Base-by-base conservation (phyloP, 2,797 vertebrate species). In the Thunnus albacares region DNA sequence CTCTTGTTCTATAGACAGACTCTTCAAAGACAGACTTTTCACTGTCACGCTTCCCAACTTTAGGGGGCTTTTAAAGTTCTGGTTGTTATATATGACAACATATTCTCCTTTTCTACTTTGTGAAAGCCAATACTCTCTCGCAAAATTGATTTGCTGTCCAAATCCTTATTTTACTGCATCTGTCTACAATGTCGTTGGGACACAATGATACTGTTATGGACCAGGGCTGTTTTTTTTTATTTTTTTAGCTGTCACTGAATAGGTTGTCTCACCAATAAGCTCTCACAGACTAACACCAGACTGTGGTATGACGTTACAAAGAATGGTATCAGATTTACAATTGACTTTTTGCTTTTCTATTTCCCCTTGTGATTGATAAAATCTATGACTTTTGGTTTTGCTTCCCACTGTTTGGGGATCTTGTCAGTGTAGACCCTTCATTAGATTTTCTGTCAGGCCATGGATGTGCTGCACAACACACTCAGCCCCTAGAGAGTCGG, bases 391-490 rank as follows among this genome's bases (percentile, higher is more conserved):
- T 81, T 69, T 81, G 63, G 71, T 66, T 81, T 83, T 66, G 53
- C 80, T 77, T 73, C 68, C 61, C 59, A 41, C 28, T 85, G 66
- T 87, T 80, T 51, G 58, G 72, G 72, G 71, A 84, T 83, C 77
- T 81, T 89, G 83, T 88, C 83, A 70, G 64, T 1, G 10, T 43
- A 26, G 78, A 77, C 66, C 90, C 75, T 85, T 87, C 77, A 87
- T 92, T 92, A 82, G 87, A 84, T 84, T 85, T 85, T 71, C 81
- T 90, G 85, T 88, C 90, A 87, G 87, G 59, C 69, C 83, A 58
- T 49, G 69, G 81, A 81, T 83, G 76, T 83, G 79, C 86, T 74
- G 83, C 80, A 82, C 83, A 86, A 83, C 80, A 77, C 77, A 51
- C 75, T 58, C 68, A 45, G 75, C 83, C 91, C 82, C 89, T 41